These are phyloP conservation scores for Maconellicoccus hirsutus DNA, from an alignment of 1,140 invertebrate species.

Conservation along the genomic window DNA sequence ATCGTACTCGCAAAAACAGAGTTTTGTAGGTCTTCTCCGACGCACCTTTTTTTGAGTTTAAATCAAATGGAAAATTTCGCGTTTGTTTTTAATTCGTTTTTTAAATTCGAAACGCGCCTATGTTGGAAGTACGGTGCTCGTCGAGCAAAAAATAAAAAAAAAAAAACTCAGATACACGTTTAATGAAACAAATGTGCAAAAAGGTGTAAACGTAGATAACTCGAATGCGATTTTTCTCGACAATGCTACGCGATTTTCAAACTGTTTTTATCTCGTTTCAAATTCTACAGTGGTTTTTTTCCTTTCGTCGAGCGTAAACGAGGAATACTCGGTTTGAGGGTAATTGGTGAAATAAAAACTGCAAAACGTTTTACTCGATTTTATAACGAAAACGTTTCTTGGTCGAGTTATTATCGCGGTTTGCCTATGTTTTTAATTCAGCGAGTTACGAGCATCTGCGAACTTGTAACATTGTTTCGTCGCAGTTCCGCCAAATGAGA, in stretches of 20 bases:
- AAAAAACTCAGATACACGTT: background rate
- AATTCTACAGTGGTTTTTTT: background rate
- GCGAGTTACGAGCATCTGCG: too few species aligned
- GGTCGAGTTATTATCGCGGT: too few species aligned
- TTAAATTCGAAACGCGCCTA: background rate
- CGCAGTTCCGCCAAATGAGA: too few species aligned
- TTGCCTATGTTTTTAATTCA: too few species aligned
- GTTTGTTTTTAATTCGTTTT: background rate
- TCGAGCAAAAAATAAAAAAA: background rate
- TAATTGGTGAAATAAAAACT: too few species aligned
- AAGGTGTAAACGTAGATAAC: background rate
- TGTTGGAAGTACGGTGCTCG: background rate
- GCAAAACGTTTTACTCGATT: too few species aligned
- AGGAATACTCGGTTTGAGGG: too few species aligned
- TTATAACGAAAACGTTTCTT: too few species aligned
- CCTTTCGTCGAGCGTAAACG: background rate
- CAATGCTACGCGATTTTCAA: background rate
- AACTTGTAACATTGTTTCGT: too few species aligned
- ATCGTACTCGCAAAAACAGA: too few species aligned
- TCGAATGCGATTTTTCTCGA: background rate
- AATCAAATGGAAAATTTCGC: background rate
- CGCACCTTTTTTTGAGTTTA: background rate
- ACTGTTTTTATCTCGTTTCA: background rate
- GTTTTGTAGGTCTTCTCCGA: too few species aligned
- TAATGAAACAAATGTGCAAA: slow-evolving; percentile 9